Conservation (phyloP, 2,113 vertebrate species). For the Zapus hudsonius region DNA sequence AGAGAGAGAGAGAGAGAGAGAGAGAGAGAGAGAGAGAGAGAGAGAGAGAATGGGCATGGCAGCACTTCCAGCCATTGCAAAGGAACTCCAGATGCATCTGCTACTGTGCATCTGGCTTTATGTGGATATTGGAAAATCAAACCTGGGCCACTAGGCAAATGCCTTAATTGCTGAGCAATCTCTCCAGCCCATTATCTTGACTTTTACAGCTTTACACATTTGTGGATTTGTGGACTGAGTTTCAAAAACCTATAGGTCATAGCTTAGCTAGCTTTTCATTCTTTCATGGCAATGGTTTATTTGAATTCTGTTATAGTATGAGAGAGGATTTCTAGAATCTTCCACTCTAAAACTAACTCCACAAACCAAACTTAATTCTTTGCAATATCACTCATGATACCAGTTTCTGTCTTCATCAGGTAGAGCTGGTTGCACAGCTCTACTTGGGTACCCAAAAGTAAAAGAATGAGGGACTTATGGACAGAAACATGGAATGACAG, state of each 20-base stretch:
- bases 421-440: not conserved
- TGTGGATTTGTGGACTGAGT: not conserved
- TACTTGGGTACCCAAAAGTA: not conserved
- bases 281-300: not conserved
- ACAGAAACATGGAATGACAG: not conserved
- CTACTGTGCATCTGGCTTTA: too few species aligned
- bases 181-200: not conserved
- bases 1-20: too few species aligned
- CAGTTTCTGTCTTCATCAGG: not conserved
- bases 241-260: not conserved
- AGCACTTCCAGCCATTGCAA: too few species aligned
- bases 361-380: not conserved
- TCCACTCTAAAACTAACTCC: not conserved
- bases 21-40: too few species aligned
- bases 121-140: too few species aligned
- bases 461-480: not conserved
- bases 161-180: too few species aligned
- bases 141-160: too few species aligned
- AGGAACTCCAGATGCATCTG: too few species aligned
- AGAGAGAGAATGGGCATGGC: too few species aligned
- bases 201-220: not conserved
- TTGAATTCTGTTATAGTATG: slow-evolving; percentile 39
- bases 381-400: not conserved
- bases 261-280: not conserved
- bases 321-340: not conserved